These are phyloP conservation scores for Hippocampus mohnikei DNA, from an alignment of 2,113 vertebrate genomes.

Conservation along the genomic window DNA sequence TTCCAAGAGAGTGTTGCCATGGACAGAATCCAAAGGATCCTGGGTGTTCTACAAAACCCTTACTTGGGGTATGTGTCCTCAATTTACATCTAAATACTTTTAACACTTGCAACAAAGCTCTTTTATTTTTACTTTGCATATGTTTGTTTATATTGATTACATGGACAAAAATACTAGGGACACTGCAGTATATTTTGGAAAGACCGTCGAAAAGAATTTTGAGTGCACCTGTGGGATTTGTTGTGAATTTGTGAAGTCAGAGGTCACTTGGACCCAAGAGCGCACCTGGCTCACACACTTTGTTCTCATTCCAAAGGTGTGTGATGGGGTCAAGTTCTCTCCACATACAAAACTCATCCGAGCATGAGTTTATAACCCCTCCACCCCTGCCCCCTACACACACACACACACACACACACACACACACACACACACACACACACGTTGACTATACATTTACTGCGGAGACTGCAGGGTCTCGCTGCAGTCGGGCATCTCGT, in stretches of 20 bases:
- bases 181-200: neutral
- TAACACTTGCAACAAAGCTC: neutral
- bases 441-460: constrained; percentile 46
- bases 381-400: constrained; percentile 15
- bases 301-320: neutral
- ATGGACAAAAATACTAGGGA: neutral
- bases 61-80: constrained; percentile 69
- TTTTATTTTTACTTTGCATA: neutral
- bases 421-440: constrained; percentile 4
- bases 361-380: neutral
- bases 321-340: neutral
- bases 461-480: constrained; percentile 42
- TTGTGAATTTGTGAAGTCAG: neutral
- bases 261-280: neutral
- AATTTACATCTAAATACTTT: constrained; percentile 13
- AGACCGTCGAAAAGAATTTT: neutral
- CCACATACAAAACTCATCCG: neutral
- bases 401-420: too few species aligned
- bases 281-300: neutral
- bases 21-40: constrained; percentile 80
- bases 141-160: neutral
- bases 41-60: constrained; percentile 78
- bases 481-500: constrained; percentile 50
- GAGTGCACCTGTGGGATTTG: neutral
- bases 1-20: constrained; percentile 81